These are phyloP conservation scores for Charina bottae DNA, from an alignment of 2,113 vertebrate species.

Conservation along the genomic window DNA sequence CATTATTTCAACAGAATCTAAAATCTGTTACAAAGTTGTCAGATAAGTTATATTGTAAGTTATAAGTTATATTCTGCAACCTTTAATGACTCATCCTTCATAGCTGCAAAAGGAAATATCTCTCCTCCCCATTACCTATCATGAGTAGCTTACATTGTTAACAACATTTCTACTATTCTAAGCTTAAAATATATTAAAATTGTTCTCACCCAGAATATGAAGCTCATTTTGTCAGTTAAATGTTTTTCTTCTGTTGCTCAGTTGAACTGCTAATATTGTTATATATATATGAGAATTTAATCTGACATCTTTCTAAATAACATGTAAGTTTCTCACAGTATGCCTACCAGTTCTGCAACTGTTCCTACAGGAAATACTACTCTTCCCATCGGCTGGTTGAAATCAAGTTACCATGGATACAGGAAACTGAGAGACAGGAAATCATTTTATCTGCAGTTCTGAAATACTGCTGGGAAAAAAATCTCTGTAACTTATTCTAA, in stretches of 20 bases:
- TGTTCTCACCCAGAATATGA: conserved; percentile 74
- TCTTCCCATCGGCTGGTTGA: conserved; percentile 70
- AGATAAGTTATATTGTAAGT: conserved; percentile 40
- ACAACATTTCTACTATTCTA: conserved; percentile 28
- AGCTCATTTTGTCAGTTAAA: conserved; percentile 59
- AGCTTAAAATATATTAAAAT: conserved; percentile 54
- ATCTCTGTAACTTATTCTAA: conserved; percentile 67
- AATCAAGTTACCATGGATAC: conserved; percentile 82
- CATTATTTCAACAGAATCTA: conserved; percentile 29
- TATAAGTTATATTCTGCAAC: conserved; percentile 3
- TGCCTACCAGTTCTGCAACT: conserved; percentile 48
- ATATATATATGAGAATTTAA: conserved; percentile 11
- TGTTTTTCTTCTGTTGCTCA: conserved; percentile 21
- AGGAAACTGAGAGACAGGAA: conserved; percentile 83
- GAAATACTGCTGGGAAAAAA: conserved; percentile 76
- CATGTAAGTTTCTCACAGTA: conserved; percentile 7
- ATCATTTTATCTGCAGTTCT: conserved; percentile 77
- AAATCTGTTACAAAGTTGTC: conserved; percentile 19
- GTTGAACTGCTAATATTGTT: conserved; percentile 9
- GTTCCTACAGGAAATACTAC: conserved; percentile 75
- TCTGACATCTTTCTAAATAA: conserved; percentile 20
- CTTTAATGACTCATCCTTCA: not conserved
- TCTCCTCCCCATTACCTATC: not conserved
- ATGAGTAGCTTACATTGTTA: conserved; percentile 6
- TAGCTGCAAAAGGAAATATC: conserved; percentile 28